These are phyloP conservation scores for Neomorphus geoffroyi DNA, from an alignment of 2,797 vertebrate genomes.

Conservation along the genomic window DNA sequence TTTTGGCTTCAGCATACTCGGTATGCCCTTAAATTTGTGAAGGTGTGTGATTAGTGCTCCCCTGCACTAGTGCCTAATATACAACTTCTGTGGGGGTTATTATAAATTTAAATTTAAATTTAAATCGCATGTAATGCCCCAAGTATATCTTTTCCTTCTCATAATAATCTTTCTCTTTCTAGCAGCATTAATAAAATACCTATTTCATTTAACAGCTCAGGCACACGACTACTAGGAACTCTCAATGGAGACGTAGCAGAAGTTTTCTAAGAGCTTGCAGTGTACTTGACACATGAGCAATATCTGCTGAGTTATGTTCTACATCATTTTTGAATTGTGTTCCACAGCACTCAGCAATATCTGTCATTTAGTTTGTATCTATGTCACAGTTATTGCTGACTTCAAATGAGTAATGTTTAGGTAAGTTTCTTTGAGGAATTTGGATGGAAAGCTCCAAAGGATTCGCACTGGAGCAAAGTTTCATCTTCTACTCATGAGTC, in stretches of 20 bases:
- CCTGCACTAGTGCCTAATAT: neutral
- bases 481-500: neutral
- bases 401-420: neutral
- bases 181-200: neutral
- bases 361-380: neutral
- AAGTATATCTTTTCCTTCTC: neutral
- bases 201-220: neutral
- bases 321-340: neutral
- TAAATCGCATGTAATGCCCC: neutral
- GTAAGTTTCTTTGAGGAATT: neutral
- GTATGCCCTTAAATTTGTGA: neutral
- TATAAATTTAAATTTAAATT: neutral
- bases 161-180: neutral
- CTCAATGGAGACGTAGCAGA: neutral
- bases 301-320: conserved; percentile 25
- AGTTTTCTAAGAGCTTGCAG: neutral
- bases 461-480: neutral
- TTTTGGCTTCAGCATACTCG: neutral
- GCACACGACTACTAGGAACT: neutral
- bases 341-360: neutral
- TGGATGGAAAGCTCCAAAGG: neutral
- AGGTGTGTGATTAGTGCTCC: neutral
- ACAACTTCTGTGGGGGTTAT: neutral
- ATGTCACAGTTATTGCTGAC: neutral
- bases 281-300: neutral